Evolutionary conservation across 1,140 invertebrate genomes (phyloP), one percentile per base, ranked within the genome.

Genomic region (Drosophila arawakana): DNA sequence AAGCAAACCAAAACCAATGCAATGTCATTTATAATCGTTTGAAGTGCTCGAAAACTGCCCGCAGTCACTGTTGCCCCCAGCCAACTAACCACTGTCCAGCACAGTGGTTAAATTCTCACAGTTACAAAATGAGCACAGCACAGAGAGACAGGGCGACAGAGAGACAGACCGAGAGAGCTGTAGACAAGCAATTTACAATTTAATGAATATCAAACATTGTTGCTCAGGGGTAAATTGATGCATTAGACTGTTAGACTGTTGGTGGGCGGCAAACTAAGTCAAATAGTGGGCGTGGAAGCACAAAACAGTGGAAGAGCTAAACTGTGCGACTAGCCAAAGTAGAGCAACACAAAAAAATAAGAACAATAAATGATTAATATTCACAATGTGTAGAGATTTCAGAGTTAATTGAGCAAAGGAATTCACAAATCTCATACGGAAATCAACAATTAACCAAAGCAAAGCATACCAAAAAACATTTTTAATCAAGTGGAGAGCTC

Each of bases 11-110:
- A 77, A 84, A 80, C 72, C 70, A 78, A 89, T 59, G 74, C 84
- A 89, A 83, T 89, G 78, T 89, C 84, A 89, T 89, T 89, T 89
- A 84, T 89, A 89, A 89, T 89, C 80, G 85, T 89, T 54, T 35
- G 63, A 59, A 52, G 21, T 11, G 11, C 39, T 41, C 43, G 15
- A 46, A 46, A 46, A 46, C 25, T 46, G 49, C 50, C 30, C 44
- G 41, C 34, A 41, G 25, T 30, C 43, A n/a, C 25, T 21, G 25
- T 44, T 9, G 30, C 25, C 30, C 54, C 60, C 35, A 30, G 50
- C 15, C n/a, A 43, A 10, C 18, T 35, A 54, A 13, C 49, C 58
- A 47, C 25, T 78, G 76, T 76, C 69, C 78, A 69, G 62, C 78
- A 75, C 70, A 70, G 69, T 76, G 69, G 61, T 65, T 50, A 46